A percentile compares a stretch with the other conserved stretches of the same genome.
phyloP scores from a whole-genome alignment of 2,888 invertebrate genomes.

The Brenthis ino region DNA sequence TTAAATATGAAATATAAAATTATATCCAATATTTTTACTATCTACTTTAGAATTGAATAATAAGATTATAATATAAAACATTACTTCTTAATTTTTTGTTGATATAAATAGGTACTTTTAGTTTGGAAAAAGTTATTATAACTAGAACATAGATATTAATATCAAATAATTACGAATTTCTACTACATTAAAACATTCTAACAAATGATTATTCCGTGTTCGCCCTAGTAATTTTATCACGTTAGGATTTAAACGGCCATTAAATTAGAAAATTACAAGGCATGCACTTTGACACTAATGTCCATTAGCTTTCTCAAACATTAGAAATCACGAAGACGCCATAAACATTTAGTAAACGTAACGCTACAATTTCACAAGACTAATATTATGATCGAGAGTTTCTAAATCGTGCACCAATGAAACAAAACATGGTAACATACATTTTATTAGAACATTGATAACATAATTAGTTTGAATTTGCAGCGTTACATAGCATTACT shows the following conservation, averaged over 20 bases:
- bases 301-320: conserved; percentile 42
- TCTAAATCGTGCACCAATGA: conserved; percentile 30
- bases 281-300: conserved; percentile 42
- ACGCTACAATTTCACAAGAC: conserved; percentile 50
- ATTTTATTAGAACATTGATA: conserved; percentile 30
- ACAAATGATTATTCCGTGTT: neutral
- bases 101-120: no score
- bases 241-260: conserved; percentile 26
- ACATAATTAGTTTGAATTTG: conserved; percentile 58
- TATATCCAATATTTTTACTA: no score
- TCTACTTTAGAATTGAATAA: no score
- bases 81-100: no score
- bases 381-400: conserved; percentile 23
- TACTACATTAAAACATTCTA: neutral
- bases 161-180: neutral
- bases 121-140: no score
- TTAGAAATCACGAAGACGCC: conserved; percentile 57
- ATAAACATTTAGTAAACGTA: conserved; percentile 55
- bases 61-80: no score
- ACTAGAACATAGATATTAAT: no score
- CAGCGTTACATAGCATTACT: conserved; percentile 44
- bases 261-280: conserved; percentile 38
- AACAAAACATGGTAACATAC: conserved; percentile 16
- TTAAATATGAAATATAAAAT: no score
- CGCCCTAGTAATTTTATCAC: conserved; percentile 21